phyloP scores from a whole-genome alignment of 2,113 vertebrate species.

The Poeciliopsis retropinna region DNA sequence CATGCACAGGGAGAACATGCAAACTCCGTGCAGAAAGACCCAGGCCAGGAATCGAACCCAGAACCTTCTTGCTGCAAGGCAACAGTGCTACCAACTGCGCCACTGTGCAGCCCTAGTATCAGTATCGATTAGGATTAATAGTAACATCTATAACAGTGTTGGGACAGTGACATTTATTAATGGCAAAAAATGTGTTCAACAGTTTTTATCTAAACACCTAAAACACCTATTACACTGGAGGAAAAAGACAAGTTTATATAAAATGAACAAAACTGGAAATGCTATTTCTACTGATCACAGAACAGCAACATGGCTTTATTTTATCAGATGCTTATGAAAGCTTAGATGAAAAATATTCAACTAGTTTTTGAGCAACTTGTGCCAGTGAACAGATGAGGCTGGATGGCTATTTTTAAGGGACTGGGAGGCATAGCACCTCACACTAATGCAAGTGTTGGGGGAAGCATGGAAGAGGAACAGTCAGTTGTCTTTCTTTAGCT shows the following conservation, averaged over 20 bases:
- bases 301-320: constrained; percentile 1
- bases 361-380: neutral
- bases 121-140: no score
- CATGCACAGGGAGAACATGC: no score
- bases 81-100: no score
- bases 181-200: no score
- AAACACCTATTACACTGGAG: neutral
- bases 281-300: constrained; percentile 13
- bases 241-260: constrained; percentile 12
- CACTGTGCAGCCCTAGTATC: no score
- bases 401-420: constrained; percentile 56
- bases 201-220: neutral
- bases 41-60: no score
- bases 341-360: constrained; percentile 5
- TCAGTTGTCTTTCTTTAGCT: constrained; percentile 69
- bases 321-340: constrained; percentile 27
- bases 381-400: constrained; percentile 23
- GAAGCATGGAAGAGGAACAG: constrained; percentile 11
- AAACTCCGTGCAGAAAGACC: no score
- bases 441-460: constrained; percentile 57
- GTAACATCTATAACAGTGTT: no score
- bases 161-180: no score
- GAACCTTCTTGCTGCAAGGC: no score
- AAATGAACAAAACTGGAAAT: constrained; percentile 18
- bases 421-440: constrained; percentile 70